Base-by-base conservation (phyloP, 2,888 invertebrate genomes). In the Dasypogon diadema region DNA sequence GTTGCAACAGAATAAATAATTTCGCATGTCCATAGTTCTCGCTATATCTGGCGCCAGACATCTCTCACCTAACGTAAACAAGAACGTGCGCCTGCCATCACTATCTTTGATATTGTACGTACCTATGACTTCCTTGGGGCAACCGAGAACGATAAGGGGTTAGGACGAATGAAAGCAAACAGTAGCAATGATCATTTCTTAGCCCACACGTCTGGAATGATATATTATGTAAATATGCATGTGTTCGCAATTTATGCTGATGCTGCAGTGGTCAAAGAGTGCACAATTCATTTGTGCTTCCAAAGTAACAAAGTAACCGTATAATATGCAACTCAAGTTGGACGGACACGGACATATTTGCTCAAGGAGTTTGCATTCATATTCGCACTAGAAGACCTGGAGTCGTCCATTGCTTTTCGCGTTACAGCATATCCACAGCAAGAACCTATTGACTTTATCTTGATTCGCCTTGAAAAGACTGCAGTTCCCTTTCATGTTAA, bases 11-110 rank as follows among this genome's bases (percentile, higher is more conserved):
- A 16, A 46, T 48, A 65, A 65, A 65, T 65, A 65, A 65, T 65
- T 65, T 48, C 48, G 46, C 16, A 48, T 46, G 46, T 65, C 37
- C 37, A 60, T 30, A 26, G 58, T 34, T 4, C 6, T 58, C n/a
- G 37, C 42, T 65, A 42, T 26, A 65, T 65, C 65, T 65, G 65
- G 65, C 65, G 65, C 65, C 65, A 65, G 65, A 65, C 65, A 65
- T 46, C 65, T 65, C 65, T 65, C 65, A 65, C 48, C 65, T 48
- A 65, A 46, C n/a, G 65, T 24, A 46, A 60, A 24, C 14, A 24
- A 8, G 48, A 65, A 65, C 65, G 65, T 24, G 58, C 30, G 58
- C 58, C 30, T 58, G 58, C 58, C 58, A 58, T 34, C 5, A 16
- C 30, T 34, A 37, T 0, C 18, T 65, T 37, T 46, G 46, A 65